Evolutionary conservation across 2,888 invertebrate genomes (phyloP).

Genomic region (Nudaria mundana): DNA sequence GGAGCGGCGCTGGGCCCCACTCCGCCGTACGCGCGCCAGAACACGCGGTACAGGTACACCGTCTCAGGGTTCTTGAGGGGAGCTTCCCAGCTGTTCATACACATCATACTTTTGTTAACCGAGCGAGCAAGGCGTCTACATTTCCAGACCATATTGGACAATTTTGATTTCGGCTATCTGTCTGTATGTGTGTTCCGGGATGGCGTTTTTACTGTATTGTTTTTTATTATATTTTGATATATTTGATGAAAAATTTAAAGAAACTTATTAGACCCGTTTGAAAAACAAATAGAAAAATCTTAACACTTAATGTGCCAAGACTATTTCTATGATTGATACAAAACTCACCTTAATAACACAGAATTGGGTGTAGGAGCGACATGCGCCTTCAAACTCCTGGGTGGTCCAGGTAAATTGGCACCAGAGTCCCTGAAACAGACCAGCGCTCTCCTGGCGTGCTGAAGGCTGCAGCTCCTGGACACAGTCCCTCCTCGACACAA

Average conservation of each 20-base stretch:
- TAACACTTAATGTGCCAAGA: too few species aligned
- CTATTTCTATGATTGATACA: too few species aligned
- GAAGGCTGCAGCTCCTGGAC: conserved; percentile 85
- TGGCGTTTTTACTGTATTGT: too few species aligned
- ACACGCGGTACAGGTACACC: conserved; percentile 91
- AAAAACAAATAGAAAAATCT: too few species aligned
- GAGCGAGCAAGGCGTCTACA: too few species aligned
- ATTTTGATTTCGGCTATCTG: too few species aligned
- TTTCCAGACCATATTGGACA: too few species aligned
- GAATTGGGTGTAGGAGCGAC: conserved; percentile 65
- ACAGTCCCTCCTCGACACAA: conserved; percentile 91
- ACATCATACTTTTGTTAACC: too few species aligned
- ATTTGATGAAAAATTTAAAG: too few species aligned
- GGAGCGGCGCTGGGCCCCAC: conserved; percentile 80
- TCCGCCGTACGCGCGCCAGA: conserved; percentile 87
- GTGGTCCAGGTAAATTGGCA: conserved; percentile 90
- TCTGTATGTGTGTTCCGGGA: too few species aligned
- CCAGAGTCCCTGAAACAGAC: conserved; percentile 91
- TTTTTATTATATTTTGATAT: background rate
- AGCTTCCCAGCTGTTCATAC: conserved; percentile 85
- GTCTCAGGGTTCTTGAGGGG: conserved; percentile 91
- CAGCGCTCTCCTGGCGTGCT: conserved; percentile 88
- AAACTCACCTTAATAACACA: conserved; percentile 58
- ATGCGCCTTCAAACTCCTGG: conserved; percentile 66
- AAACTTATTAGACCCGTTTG: too few species aligned